A percentile compares a stretch with the other conserved stretches of the same genome.
Conservation (phyloP, 2,888 invertebrate species). For the Leucoma salicis region DNA sequence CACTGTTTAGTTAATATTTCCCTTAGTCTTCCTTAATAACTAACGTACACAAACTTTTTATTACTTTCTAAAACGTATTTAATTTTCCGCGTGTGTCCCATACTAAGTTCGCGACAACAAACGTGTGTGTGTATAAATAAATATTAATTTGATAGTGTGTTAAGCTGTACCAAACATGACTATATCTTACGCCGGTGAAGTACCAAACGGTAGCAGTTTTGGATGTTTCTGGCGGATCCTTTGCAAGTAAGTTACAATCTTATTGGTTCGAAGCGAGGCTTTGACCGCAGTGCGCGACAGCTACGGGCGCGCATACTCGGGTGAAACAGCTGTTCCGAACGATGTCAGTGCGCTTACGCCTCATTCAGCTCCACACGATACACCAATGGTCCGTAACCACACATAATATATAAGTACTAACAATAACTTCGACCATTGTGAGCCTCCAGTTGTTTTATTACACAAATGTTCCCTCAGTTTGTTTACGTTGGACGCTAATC, state of each 20-base stretch:
- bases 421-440: conserved; percentile 54
- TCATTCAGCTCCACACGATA: conserved; percentile 43
- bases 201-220: conserved; percentile 95
- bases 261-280: conserved; percentile 36
- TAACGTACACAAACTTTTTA: conserved; percentile 65
- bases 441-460: conserved; percentile 37
- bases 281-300: conserved; percentile 32
- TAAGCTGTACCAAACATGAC: conserved; percentile 85
- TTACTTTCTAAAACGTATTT: conserved; percentile 78
- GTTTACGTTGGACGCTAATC: conserved; percentile 38
- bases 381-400: conserved; percentile 43
- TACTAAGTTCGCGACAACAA: conserved; percentile 69
- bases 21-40: conserved; percentile 63
- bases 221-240: conserved; percentile 96
- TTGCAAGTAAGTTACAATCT: conserved; percentile 86
- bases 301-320: conserved; percentile 22
- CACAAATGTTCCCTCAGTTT: conserved; percentile 33
- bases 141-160: conserved; percentile 68
- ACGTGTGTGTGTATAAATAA: conserved; percentile 76
- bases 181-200: conserved; percentile 94
- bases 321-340: conserved; percentile 64
- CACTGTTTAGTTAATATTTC: conserved; percentile 56
- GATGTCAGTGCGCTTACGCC: conserved; percentile 25
- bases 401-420: conserved; percentile 36
- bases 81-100: conserved; percentile 76